These are phyloP conservation scores for Adela reaumurella DNA, from an alignment of 2,888 invertebrate genomes.

Conservation along the genomic window DNA sequence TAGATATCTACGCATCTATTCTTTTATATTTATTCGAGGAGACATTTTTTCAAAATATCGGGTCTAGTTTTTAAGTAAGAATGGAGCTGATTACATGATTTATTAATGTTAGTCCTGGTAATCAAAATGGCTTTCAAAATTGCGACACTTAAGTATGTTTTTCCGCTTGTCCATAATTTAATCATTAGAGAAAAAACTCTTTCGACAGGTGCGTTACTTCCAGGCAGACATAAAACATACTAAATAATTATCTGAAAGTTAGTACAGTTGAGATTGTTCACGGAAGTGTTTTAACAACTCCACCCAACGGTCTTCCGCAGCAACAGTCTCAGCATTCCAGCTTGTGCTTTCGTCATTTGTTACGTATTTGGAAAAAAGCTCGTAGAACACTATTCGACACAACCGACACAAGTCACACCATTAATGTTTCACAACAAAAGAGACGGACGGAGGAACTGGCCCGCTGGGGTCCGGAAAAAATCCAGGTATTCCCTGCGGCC, in stretches of 20 bases:
- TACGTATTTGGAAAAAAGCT: constrained; percentile 16
- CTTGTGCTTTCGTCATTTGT: constrained; percentile 16
- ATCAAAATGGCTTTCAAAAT: constrained; percentile 13
- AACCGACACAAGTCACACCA: too few species aligned
- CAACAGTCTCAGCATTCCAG: constrained; percentile 18
- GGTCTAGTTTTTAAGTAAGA: constrained; percentile 11
- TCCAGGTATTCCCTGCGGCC: too few species aligned
- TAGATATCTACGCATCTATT: not conserved
- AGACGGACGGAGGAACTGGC: too few species aligned
- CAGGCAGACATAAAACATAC: constrained; percentile 10
- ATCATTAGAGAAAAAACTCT: constrained; percentile 7
- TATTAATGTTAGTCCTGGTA: constrained; percentile 10
- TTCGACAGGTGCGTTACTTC: constrained; percentile 9
- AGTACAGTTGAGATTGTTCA: constrained; percentile 8
- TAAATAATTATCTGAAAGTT: constrained; percentile 10
- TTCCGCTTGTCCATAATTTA: constrained; percentile 12
- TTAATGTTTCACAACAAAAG: too few species aligned
- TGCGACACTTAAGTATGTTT: constrained; percentile 12
- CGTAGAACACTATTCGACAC: too few species aligned
- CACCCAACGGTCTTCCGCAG: constrained; percentile 15
- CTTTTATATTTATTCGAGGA: constrained; percentile 8
- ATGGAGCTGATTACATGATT: constrained; percentile 10
- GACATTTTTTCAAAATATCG: constrained; percentile 9
- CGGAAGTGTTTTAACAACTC: constrained; percentile 6
- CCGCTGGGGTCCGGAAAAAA: too few species aligned